Evolutionary conservation across 1,140 invertebrate genomes (phyloP).

Genomic region (Andricus grossulariae): DNA sequence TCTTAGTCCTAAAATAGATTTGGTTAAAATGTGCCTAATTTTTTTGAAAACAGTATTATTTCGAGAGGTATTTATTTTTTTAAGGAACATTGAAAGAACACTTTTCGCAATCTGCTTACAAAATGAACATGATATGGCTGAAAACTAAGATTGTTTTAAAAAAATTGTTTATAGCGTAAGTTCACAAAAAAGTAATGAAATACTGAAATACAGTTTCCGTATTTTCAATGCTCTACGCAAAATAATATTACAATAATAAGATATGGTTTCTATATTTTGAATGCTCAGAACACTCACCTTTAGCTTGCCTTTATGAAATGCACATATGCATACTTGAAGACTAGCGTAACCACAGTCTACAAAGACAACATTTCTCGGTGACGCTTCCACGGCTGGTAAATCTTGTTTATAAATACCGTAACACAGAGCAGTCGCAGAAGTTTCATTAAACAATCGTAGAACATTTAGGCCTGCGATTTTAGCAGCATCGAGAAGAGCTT

Average conservation of each 20-base stretch:
- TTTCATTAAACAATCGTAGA: slow-evolving; percentile 96
- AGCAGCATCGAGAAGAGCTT: slow-evolving; percentile 93
- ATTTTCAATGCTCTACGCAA: neutral
- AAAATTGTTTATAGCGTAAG: neutral
- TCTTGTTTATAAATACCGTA: slow-evolving; percentile 99
- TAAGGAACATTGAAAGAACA: too few relatives aligned
- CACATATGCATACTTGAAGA: slow-evolving; percentile 89
- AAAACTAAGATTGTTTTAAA: slow-evolving; percentile 27
- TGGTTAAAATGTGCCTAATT: too few relatives aligned
- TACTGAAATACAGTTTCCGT: neutral
- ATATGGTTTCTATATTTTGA: too few relatives aligned
- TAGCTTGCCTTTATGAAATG: slow-evolving; percentile 97
- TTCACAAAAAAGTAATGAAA: slow-evolving; percentile 1
- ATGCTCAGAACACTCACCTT: slow-evolving; percentile 75
- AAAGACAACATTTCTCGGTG: slow-evolving; percentile 92
- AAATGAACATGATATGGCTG: too few relatives aligned
- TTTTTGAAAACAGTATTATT: too few relatives aligned
- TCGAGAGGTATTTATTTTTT: too few relatives aligned
- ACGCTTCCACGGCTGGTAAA: slow-evolving; percentile 89
- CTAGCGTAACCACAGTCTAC: slow-evolving; percentile 94
- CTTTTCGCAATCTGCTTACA: too few relatives aligned
- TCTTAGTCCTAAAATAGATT: too few relatives aligned
- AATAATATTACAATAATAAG: neutral
- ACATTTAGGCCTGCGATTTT: slow-evolving; percentile 93
- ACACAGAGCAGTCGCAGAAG: slow-evolving; percentile 94